Percentiles rank a stretch among this genome's conserved stretches.
Evolutionary conservation across 2,797 vertebrate genomes (phyloP).

Genomic region (Lagodon rhomboides): DNA sequence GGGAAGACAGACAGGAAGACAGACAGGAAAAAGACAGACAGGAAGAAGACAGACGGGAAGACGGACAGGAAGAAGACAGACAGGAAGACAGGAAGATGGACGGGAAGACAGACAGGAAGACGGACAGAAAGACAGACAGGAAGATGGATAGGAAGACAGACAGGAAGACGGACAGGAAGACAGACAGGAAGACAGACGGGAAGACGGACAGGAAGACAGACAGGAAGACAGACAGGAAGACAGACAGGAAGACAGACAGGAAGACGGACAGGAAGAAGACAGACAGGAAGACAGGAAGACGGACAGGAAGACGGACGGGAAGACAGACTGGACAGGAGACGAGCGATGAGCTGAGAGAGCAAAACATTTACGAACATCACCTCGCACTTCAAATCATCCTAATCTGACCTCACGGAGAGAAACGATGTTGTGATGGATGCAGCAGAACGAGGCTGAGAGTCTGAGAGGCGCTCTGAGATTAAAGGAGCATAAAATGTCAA

Average conservation of each 20-base stretch:
- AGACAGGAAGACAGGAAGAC: not conserved
- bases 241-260: not conserved
- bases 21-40: too few species aligned
- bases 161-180: too few species aligned
- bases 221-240: not conserved
- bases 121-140: too few species aligned
- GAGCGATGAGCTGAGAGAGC: not conserved
- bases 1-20: too few species aligned
- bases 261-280: not conserved
- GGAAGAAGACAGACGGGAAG: too few species aligned
- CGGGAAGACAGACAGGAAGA: too few species aligned
- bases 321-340: not conserved
- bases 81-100: too few species aligned
- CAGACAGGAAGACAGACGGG: not conserved
- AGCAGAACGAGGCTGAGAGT: not conserved
- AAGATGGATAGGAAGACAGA: too few species aligned
- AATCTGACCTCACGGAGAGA: not conserved
- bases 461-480: not conserved
- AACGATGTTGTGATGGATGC: not conserved
- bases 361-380: not conserved
- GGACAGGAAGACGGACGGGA: not conserved
- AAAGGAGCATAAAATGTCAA: too few species aligned
- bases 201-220: not conserved
- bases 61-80: too few species aligned
- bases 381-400: not conserved